Evolutionary conservation across 2,888 invertebrate species (phyloP).

Genomic region (Leucophenga maculata): DNA sequence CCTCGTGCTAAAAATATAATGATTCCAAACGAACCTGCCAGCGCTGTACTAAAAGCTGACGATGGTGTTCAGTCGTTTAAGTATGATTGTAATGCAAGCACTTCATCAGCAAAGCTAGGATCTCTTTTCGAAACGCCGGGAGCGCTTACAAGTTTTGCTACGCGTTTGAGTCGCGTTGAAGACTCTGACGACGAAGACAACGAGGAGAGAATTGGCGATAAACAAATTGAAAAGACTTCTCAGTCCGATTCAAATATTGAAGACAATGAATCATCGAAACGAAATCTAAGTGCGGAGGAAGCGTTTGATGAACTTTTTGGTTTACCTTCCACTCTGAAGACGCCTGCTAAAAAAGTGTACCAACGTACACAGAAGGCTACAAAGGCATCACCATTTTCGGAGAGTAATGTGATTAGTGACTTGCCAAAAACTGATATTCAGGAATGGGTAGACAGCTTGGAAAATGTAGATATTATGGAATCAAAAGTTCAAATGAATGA

Average conservation of each 20-base stretch:
- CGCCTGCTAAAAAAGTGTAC: constrained; percentile 43
- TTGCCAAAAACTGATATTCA: constrained; percentile 56
- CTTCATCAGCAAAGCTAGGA: constrained; percentile 53
- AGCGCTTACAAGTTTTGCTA: constrained; percentile 34
- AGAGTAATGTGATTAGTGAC: constrained; percentile 41
- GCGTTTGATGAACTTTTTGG: constrained; percentile 56
- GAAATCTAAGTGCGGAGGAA: constrained; percentile 48
- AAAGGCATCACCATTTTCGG: constrained; percentile 39
- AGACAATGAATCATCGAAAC: neutral
- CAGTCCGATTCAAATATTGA: neutral
- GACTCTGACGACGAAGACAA: neutral
- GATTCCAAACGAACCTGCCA: constrained; percentile 66
- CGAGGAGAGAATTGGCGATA: neutral
- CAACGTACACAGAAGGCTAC: constrained; percentile 30
- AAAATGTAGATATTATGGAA: constrained; percentile 34
- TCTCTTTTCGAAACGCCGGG: constrained; percentile 62
- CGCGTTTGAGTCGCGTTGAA: constrained; percentile 19
- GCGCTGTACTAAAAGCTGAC: constrained; percentile 58
- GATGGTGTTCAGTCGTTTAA: constrained; percentile 51
- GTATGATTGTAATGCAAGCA: constrained; percentile 61
- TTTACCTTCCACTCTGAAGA: constrained; percentile 40
- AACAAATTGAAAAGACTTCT: neutral
- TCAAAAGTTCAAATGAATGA: neutral
- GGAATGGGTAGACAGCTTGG: constrained; percentile 54
- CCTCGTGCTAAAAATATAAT: constrained; percentile 66